Base-by-base conservation (phyloP, 2,888 invertebrate species). In the Chalcosyrphus nemorum region DNA sequence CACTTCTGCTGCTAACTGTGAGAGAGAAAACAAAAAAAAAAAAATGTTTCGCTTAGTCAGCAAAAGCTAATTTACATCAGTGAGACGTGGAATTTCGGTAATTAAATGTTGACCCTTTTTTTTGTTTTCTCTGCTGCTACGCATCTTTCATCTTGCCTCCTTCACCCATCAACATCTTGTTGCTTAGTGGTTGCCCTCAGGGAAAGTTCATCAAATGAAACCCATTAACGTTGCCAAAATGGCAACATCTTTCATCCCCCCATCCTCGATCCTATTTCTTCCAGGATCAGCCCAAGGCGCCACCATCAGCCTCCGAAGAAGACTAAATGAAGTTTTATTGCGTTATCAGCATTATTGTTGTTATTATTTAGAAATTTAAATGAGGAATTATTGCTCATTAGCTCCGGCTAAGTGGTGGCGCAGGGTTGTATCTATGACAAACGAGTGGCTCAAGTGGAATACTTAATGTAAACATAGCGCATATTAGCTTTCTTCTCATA, bases 51-150 rank as follows among this genome's bases (percentile, higher is more conserved):
- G 75, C 75, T 15, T 21, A 80, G 80, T 84, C 84, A 84, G 65
- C 57, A 21, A 80, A 75, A 65, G 80, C 84, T 80, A 84, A 84
- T 84, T 80, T 84, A 84, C 75, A 80, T 59, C 84, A 75, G 74
- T 84, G 80, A 84, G 65, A 70, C 59, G 80, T 70, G 63, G 68
- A 84, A 75, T 80, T 84, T 75, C 38, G 70, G 84, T 78, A 75
- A 68, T 84, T 84, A 80, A 84, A 78, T 80, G 84, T 84, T 84
- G 80, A 84, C 84, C 84, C 74, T 80, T 84, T 80, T 52, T 78
- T 72, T 57, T 32, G 17, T 15, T 11, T n/a, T 50, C 3, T 15
- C 3, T n/a, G 0, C 3, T 32, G 3, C 5, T 13, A 17, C 29
- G 2, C 43, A 47, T 66, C n/a, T 24, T 54, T n/a, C 21, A 57